Conservation (phyloP, 1,140 invertebrate genomes). For the Leptestheria dahalacensis region DNA sequence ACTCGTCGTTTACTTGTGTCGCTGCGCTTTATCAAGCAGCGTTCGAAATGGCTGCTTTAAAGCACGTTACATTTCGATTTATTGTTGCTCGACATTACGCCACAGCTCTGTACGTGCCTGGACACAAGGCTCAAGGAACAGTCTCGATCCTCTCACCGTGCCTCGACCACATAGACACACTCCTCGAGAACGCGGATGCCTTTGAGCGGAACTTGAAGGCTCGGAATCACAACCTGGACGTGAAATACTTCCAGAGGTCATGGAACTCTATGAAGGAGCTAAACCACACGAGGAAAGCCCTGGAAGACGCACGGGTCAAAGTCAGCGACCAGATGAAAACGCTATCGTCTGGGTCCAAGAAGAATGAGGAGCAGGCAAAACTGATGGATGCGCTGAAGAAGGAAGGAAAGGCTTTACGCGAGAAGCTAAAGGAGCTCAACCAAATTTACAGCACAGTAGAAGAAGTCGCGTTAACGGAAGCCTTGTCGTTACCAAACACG, state of each 20-base stretch:
- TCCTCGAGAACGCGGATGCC: background rate
- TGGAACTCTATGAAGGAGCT: background rate
- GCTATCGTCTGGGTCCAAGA: background rate
- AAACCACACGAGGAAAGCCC: background rate
- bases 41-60: too few relatives aligned
- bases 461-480: slow-evolving; percentile 37
- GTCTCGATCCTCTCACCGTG: background rate
- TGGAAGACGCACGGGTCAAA: background rate
- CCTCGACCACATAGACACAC: background rate
- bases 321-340: background rate
- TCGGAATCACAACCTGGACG: background rate
- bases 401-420: slow-evolving; percentile 36
- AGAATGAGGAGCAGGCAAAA: background rate
- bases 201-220: background rate
- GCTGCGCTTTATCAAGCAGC: too few relatives aligned
- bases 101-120: background rate
- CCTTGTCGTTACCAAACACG: slow-evolving; percentile 45
- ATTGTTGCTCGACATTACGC: background rate
- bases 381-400: slow-evolving; percentile 32
- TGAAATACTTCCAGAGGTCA: background rate
- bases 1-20: too few relatives aligned
- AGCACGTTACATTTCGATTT: too few relatives aligned
- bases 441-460: slow-evolving; percentile 34
- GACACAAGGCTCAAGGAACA: background rate
- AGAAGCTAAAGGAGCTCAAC: slow-evolving; percentile 38